Percentiles rank a stretch among this genome's conserved stretches.
phyloP scores from a whole-genome alignment of 2,888 invertebrate species.

The Strigamia maritima region DNA sequence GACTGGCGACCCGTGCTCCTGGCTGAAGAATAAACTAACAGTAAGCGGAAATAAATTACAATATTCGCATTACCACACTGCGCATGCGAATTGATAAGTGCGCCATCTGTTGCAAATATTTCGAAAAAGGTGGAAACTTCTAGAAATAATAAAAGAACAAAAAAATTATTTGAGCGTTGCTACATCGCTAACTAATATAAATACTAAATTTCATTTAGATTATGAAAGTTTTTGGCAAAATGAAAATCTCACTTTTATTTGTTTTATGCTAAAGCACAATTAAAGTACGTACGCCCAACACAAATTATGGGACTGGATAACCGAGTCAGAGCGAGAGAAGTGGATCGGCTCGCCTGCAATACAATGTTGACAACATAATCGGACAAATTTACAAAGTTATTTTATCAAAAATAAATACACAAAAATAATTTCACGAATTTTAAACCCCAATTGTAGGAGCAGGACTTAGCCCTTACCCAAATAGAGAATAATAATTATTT shows the following conservation, averaged over 20 bases:
- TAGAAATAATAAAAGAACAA: no score
- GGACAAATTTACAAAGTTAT: background rate
- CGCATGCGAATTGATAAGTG: no score
- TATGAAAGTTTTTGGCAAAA: no score
- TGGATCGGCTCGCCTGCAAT: background rate
- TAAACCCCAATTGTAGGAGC: background rate
- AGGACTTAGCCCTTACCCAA: background rate
- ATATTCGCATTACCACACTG: no score
- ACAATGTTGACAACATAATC: background rate
- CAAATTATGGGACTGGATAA: background rate
- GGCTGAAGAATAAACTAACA: no score
- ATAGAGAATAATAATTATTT: background rate
- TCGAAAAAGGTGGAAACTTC: no score
- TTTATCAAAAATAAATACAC: background rate
- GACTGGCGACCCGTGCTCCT: no score
- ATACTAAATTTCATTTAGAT: no score
- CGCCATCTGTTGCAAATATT: no score
- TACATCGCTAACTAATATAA: no score
- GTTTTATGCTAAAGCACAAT: background rate
- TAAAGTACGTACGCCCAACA: background rate
- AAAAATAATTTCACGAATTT: background rate
- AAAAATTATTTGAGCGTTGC: no score
- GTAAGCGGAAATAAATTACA: no score
- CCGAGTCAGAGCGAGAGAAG: background rate
- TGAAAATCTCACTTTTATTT: slow-evolving; percentile 13